phyloP scores from a whole-genome alignment of 2,888 invertebrate genomes.

The Mythimna impura region DNA sequence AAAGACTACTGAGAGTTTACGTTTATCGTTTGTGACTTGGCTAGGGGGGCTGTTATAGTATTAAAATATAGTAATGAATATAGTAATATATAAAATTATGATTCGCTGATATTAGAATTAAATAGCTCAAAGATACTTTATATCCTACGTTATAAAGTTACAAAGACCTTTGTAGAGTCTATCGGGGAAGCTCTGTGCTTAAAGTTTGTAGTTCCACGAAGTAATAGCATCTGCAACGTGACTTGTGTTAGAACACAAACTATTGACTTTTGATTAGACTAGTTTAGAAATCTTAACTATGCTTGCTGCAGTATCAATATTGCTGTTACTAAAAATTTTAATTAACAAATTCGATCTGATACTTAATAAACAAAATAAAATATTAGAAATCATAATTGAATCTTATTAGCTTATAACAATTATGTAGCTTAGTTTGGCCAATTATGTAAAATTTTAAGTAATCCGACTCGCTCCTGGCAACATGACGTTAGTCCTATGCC shows the following conservation, averaged over 20 bases:
- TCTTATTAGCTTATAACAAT: background rate
- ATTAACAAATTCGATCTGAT: background rate
- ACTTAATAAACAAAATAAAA: background rate
- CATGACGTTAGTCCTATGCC: background rate
- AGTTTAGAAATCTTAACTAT: background rate
- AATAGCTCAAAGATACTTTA: background rate
- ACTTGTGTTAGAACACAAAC: background rate
- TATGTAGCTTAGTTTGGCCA: background rate
- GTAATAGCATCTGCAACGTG: background rate
- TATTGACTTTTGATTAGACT: background rate
- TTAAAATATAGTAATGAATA: background rate
- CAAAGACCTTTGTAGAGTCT: background rate
- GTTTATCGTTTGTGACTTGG: no score
- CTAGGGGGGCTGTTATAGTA: no score
- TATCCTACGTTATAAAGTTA: background rate
- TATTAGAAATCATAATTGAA: background rate
- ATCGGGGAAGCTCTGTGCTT: background rate
- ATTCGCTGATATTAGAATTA: background rate
- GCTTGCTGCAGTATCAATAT: background rate
- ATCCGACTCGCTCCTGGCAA: background rate
- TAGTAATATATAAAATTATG: background rate
- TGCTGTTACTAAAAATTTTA: background rate
- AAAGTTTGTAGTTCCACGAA: background rate
- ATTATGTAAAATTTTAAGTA: background rate
- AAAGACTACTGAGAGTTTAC: no score